Base-by-base conservation (phyloP, 2,888 invertebrate species). In the Venusia cambrica region DNA sequence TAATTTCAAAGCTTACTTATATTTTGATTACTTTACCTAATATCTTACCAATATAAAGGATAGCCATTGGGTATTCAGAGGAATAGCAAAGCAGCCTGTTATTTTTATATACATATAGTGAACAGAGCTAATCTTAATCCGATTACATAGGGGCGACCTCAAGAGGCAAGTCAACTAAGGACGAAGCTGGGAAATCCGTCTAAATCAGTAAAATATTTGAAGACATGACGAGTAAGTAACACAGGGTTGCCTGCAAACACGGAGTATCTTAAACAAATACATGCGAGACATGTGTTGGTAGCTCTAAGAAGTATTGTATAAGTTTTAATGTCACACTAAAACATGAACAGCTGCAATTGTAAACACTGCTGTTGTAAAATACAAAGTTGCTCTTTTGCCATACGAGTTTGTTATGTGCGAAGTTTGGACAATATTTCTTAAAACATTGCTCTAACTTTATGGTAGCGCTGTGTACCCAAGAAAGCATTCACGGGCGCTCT, bases 81-180 rank as follows among this genome's bases (percentile, higher is more conserved):
- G n/a, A n/a, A n/a, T n/a, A n/a, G n/a, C n/a, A n/a, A n/a, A n/a
- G 10, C 8, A 13, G 33, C 16, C 60, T 71, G 71, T 74, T 70
- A 62, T 58, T 70, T 78, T 79, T 73, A n/a, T 62, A 50, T 66
- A 66, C 56, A 62, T 64, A 69, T 75, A 76, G 66, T 67, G 71
- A 73, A 69, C 68, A 71, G 67, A 73, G 77, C 71, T 81, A 79
- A 83, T 83, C 75, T 78, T 73, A 72, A 83, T 79, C 77, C 72
- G 63, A 79, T 80, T 80, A 80, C 71, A 64, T 57, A 72, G 78
- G n/a, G 73, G 75, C 72, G 73, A 74, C 70, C 73, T 74, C 71
- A 77, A 75, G 78, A 80, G 74, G 78, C 76, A 78, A 81, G 78
- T 71, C 78, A 77, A 75, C 62, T 61, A 63, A 65, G 65, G 61